Conservation (phyloP, 2,113 vertebrate genomes). For the Dipodomys merriami region DNA sequence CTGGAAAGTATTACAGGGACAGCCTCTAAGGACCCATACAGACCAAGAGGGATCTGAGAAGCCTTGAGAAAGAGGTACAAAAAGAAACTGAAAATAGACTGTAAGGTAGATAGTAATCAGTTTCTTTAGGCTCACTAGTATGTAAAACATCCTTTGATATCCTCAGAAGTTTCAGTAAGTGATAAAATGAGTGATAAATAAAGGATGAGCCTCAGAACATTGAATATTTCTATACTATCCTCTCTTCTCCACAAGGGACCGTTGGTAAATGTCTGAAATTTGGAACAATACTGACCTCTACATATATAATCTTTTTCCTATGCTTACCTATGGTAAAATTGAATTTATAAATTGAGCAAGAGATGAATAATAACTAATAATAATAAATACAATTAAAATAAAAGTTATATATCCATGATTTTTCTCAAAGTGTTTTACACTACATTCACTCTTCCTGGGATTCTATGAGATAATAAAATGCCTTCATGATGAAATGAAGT, state of each 20-base stretch:
- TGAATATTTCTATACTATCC: neutral
- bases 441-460: neutral
- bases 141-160: constrained; percentile 26
- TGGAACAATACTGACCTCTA: neutral
- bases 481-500: neutral
- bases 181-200: neutral
- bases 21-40: neutral
- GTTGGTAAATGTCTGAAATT: neutral
- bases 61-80: neutral
- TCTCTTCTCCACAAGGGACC: neutral
- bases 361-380: neutral
- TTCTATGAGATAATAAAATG: neutral
- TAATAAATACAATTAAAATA: neutral
- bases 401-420: neutral
- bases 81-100: constrained; percentile 19
- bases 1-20: neutral
- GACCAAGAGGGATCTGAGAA: neutral
- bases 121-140: constrained; percentile 14
- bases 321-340: neutral
- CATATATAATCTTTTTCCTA: neutral
- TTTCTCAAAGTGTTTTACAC: neutral
- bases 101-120: constrained; percentile 13
- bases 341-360: neutral
- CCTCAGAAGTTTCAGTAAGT: constrained; percentile 8
- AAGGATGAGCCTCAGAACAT: constrained; percentile 13